Conservation (phyloP, 2,113 vertebrate genomes). For the Pelecanoides urinatrix region DNA sequence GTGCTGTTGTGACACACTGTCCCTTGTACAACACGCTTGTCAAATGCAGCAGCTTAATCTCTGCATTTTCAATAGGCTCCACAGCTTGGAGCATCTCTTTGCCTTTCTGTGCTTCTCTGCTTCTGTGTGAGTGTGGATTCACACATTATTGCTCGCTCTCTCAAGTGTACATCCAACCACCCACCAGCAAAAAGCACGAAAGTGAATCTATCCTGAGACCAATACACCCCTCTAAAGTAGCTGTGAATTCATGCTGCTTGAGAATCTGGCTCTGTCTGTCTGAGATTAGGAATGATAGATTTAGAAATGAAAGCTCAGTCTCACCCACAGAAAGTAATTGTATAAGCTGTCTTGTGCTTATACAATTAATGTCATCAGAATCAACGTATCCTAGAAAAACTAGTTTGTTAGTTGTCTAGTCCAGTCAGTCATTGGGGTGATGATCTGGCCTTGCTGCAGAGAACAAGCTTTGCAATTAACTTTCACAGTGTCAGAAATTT, state of each 20-base stretch:
- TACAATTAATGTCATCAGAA: neutral
- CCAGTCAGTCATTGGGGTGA: neutral
- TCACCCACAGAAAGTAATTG: neutral
- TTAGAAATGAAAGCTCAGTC: neutral
- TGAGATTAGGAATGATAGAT: neutral
- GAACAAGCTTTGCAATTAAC: neutral
- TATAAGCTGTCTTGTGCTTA: neutral
- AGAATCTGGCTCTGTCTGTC: neutral
- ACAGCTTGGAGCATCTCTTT: neutral
- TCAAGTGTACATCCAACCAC: neutral
- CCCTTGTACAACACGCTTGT: rapidly evolving
- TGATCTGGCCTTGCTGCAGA: neutral
- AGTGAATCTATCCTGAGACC: neutral
- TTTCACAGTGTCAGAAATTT: neutral
- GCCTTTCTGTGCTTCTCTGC: neutral
- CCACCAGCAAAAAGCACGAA: neutral
- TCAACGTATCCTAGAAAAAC: neutral
- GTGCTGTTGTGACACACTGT: neutral
- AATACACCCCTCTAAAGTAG: neutral
- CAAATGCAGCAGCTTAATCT: neutral
- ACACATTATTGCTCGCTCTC: rapidly evolving
- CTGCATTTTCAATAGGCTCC: neutral
- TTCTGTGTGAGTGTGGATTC: neutral
- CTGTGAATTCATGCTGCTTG: neutral
- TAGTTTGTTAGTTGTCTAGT: neutral